phyloP scores from a whole-genome alignment of 2,888 invertebrate genomes.

The Morpho deidamia region DNA sequence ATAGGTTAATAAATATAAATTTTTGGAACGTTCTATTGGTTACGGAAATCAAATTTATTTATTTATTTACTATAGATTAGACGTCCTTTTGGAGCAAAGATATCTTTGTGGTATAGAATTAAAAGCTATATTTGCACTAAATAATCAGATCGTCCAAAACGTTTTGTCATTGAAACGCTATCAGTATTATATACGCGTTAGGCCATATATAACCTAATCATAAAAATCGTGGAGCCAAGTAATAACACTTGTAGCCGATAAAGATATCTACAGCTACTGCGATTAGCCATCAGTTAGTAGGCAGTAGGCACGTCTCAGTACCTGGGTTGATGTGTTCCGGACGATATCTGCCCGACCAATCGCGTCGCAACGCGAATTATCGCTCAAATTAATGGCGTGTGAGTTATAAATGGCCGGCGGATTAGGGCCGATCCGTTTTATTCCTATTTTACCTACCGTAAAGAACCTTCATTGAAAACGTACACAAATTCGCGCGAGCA shows the following conservation, averaged over 20 bases:
- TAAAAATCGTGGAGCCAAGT: conserved; percentile 25
- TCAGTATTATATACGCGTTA: conserved; percentile 6
- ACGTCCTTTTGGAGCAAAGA: too few species aligned
- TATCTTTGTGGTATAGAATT: too few species aligned
- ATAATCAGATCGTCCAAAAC: conserved; percentile 10
- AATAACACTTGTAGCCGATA: conserved; percentile 26
- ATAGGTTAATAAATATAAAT: too few species aligned
- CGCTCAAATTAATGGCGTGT: conserved; percentile 78
- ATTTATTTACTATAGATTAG: too few species aligned
- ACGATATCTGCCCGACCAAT: conserved; percentile 63
- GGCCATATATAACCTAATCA: conserved; percentile 13
- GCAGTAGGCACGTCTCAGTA: conserved; percentile 25
- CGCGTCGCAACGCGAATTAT: conserved; percentile 67
- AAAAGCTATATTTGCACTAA: conserved; percentile 2
- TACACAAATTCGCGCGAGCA: conserved; percentile 76
- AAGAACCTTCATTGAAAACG: conserved; percentile 77
- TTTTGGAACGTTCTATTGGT: too few species aligned
- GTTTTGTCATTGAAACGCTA: conserved; percentile 7
- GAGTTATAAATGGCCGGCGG: conserved; percentile 75
- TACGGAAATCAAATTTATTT: too few species aligned
- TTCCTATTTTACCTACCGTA: conserved; percentile 77
- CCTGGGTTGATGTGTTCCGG: conserved; percentile 17
- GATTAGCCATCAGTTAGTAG: conserved; percentile 20
- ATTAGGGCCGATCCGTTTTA: conserved; percentile 74
- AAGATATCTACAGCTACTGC: conserved; percentile 24